Evolutionary conservation across 1,140 invertebrate genomes (phyloP).

Genomic region (Grapholita molesta): DNA sequence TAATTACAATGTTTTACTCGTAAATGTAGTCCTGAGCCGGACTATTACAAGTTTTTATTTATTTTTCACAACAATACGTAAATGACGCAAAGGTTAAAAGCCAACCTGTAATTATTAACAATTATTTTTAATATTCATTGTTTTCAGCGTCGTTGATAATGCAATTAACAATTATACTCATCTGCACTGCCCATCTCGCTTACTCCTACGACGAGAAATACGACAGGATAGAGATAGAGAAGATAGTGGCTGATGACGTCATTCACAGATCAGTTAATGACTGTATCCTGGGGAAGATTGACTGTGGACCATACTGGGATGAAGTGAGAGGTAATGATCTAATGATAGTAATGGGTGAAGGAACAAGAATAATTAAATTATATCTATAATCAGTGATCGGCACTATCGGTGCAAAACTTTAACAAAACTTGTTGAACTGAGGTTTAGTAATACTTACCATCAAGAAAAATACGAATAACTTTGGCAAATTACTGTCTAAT

Average conservation of each 20-base stretch:
- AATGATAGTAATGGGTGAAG: not conserved
- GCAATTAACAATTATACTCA: not conserved
- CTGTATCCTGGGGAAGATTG: not conserved
- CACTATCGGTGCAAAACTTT: no score
- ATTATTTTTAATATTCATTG: not conserved
- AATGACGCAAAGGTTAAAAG: not conserved
- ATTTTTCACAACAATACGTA: not conserved
- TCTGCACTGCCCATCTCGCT: not conserved
- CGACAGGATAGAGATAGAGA: slow-evolving; percentile 13
- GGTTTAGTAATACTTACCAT: no score
- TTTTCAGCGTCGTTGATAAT: not conserved
- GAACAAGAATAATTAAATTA: no score
- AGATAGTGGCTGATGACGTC: not conserved
- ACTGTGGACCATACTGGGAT: not conserved
- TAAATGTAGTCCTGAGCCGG: no score
- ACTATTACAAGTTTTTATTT: not conserved
- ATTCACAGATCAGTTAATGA: slow-evolving; percentile 9
- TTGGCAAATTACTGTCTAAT: no score
- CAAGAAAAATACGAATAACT: no score
- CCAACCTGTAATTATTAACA: not conserved
- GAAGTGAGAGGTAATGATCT: not conserved
- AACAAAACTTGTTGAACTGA: no score
- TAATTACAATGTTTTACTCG: no score
- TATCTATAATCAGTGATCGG: no score
- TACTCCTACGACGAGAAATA: slow-evolving; percentile 1